Base-by-base conservation (phyloP, 2,113 vertebrate species). In the Galemys pyrenaicus region DNA sequence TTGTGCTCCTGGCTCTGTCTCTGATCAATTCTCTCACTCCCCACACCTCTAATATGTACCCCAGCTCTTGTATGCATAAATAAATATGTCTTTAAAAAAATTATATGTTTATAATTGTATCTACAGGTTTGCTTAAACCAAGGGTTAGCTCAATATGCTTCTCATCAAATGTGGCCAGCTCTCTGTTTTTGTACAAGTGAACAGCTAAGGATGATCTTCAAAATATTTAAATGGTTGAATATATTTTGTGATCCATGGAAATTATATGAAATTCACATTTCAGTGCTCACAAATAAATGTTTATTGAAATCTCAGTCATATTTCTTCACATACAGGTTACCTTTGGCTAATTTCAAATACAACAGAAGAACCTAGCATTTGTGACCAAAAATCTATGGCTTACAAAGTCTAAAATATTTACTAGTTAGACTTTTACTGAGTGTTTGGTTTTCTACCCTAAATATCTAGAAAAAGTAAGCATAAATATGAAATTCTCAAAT, bases 171-270 rank as follows among this genome's bases (percentile, higher is more conserved):
- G 9, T 74, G 28, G 26, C 30, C 3, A 26, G n/a, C 28, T 85
- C 7, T 24, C 12, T 70, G 26, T 70, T 74, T 75, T 37, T 79
- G 3, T 35, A 22, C 10, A 65, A 35, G 0, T 19, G 64, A 35
- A 30, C n/a, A 60, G 24, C 37, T 94, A 58, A 80, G 16, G 94
- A 80, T 46, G 9, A 5, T 68, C 19, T 74, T 87, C 58, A 70
- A 41, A 24, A 64, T 64, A 12, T 51, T 88, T 78, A 77, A 65
- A 9, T 56, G 28, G 22, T 78, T 84, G 46, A n/a, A 56, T 71
- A 84, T 71, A 91, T 87, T 94, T 80, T 30, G 7, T 67, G 44
- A 70, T 65, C 41, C 9, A 26, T n/a, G n/a, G 82, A 90, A 68
- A n/a, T 44, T 32, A 24, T 56, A 32, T 60, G 15, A 82, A 81